Evolutionary conservation across 2,113 vertebrate genomes (phyloP).

Genomic region (Tauraco erythrolophus): DNA sequence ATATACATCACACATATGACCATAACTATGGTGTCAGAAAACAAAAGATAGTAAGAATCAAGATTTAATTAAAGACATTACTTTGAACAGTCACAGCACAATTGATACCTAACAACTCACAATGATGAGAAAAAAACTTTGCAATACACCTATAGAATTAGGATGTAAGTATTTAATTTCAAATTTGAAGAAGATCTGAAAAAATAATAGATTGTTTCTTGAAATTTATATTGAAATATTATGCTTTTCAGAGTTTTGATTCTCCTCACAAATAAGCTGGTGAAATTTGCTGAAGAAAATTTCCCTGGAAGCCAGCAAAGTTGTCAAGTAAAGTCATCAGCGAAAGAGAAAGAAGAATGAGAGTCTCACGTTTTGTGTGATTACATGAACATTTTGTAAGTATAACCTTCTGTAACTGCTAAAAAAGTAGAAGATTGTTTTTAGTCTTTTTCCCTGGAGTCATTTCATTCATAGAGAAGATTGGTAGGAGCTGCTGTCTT

Average conservation of each 20-base stretch:
- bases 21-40: neutral
- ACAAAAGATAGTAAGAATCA: neutral
- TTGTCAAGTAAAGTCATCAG: neutral
- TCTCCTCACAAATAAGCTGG: neutral
- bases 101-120: neutral
- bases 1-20: neutral
- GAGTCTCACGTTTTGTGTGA: neutral
- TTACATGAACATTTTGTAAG: neutral
- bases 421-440: constrained; percentile 17
- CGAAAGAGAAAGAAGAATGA: constrained; percentile 28
- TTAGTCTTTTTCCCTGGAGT: constrained; percentile 8
- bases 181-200: neutral
- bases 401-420: constrained; percentile 4
- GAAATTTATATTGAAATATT: neutral
- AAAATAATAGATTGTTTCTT: neutral
- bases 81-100: neutral
- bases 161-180: neutral
- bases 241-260: neutral
- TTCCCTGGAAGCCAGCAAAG: neutral
- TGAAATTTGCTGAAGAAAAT: constrained; percentile 11
- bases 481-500: neutral
- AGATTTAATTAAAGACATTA: neutral
- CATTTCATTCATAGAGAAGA: neutral
- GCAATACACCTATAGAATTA: neutral
- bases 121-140: neutral